These are phyloP conservation scores for Dicyrtomina minuta DNA, from an alignment of 2,888 invertebrate genomes.

Conservation along the genomic window DNA sequence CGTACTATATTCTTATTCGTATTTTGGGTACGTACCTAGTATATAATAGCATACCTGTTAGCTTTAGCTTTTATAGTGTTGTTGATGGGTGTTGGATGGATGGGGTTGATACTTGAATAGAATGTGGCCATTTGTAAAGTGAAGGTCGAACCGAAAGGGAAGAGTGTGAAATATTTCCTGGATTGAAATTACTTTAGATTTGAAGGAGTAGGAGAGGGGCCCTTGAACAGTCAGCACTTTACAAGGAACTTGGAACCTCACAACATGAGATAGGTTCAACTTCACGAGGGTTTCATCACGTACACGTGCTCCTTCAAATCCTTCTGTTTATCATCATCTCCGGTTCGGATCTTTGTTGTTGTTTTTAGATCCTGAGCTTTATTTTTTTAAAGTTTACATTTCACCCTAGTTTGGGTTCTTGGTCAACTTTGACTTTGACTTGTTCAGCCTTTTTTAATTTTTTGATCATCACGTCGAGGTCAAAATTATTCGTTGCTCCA, in stretches of 20 bases:
- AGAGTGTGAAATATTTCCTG: constrained; percentile 1
- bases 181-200: constrained; percentile 9
- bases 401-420: neutral
- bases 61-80: neutral
- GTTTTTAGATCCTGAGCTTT: neutral
- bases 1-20: too few species aligned
- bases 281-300: constrained; percentile 3
- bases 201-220: constrained; percentile 30
- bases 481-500: too few species aligned
- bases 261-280: neutral
- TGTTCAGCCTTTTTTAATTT: too few species aligned
- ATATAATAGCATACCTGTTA: neutral
- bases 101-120: neutral
- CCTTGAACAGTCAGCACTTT: constrained; percentile 33
- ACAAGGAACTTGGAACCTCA: constrained; percentile 11
- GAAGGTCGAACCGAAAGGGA: neutral
- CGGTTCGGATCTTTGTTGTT: neutral
- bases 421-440: too few species aligned
- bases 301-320: constrained; percentile 26
- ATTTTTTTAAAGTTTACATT: too few species aligned
- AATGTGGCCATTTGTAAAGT: too few species aligned
- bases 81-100: neutral
- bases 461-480: too few species aligned
- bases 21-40: too few species aligned
- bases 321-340: constrained; percentile 4